phyloP scores from a whole-genome alignment of 1,140 invertebrate species.

The Drosophila trapezifrons region DNA sequence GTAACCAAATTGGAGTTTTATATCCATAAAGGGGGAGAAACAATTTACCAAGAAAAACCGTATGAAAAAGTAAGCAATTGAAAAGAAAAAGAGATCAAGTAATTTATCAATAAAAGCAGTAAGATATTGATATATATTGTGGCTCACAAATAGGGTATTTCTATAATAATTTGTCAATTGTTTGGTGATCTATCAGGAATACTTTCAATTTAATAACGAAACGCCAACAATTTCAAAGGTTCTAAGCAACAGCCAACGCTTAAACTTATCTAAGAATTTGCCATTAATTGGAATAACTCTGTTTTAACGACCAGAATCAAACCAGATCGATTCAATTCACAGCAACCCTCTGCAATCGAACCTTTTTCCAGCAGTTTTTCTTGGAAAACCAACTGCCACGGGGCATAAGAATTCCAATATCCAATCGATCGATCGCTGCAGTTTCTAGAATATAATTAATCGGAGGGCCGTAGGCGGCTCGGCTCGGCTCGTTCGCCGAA shows the following conservation, averaged over 20 bases:
- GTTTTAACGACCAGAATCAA: neutral
- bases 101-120: conserved; percentile 14
- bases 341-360: conserved; percentile 3
- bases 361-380: conserved; percentile 12
- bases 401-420: conserved; percentile 17
- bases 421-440: conserved; percentile 35
- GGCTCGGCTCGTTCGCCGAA: conserved; percentile 1
- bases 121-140: too few species aligned
- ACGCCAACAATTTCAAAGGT: too few species aligned
- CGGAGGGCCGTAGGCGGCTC: conserved; percentile 32
- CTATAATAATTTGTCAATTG: too few species aligned
- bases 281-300: neutral
- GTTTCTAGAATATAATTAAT: conserved; percentile 41
- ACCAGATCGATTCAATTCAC: neutral
- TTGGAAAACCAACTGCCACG: conserved; percentile 15
- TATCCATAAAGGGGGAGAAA: conserved; percentile 14
- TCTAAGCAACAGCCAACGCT: too few species aligned
- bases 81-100: neutral
- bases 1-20: conserved; percentile 22
- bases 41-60: neutral
- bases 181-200: too few species aligned
- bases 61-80: conserved; percentile 6
- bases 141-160: too few species aligned
- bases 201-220: too few species aligned
- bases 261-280: too few species aligned